These are phyloP conservation scores for Sycobia sp. DNA, from an alignment of 1,140 invertebrate genomes.

Conservation along the genomic window DNA sequence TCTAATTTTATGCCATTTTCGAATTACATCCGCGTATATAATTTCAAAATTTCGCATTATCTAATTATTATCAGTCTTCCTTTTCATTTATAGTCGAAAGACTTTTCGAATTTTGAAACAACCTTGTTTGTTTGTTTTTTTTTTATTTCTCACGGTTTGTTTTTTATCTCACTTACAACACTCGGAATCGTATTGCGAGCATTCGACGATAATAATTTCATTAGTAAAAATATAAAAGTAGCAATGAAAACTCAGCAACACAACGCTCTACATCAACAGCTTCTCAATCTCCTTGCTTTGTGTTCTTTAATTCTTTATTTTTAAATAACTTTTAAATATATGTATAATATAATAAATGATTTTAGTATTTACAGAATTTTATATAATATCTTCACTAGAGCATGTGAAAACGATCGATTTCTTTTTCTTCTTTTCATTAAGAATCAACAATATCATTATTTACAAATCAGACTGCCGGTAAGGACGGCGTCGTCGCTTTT, in stretches of 20 bases:
- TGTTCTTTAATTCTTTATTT: conserved; percentile 4
- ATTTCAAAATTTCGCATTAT: conserved; percentile 24
- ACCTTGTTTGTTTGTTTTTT: conserved; percentile 6
- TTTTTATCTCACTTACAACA: too few relatives aligned
- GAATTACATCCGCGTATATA: conserved; percentile 12
- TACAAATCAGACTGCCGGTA: conserved; percentile 15
- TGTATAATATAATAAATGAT: conserved; percentile 29
- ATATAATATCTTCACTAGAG: conserved; percentile 26
- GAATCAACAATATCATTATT: conserved; percentile 32
- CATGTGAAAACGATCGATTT: conserved; percentile 20
- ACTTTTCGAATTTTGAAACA: conserved; percentile 18
- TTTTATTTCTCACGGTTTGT: too few relatives aligned
- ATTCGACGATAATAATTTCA: conserved; percentile 13
- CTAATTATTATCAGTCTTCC: conserved; percentile 26
- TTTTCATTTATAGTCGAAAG: conserved; percentile 32
- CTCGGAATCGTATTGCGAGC: conserved; percentile 35
- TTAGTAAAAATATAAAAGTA: conserved; percentile 35
- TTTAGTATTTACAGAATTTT: conserved; percentile 26
- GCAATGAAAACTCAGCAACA: conserved; percentile 31
- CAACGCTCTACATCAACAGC: conserved; percentile 22
- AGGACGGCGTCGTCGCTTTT: conserved; percentile 1
- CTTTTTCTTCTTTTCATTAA: too few relatives aligned
- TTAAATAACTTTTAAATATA: conserved; percentile 27
- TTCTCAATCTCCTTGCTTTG: conserved; percentile 16
- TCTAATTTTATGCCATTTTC: neutral